These are phyloP conservation scores for Athrips mouffetella DNA, from an alignment of 2,888 invertebrate species.

Conservation along the genomic window DNA sequence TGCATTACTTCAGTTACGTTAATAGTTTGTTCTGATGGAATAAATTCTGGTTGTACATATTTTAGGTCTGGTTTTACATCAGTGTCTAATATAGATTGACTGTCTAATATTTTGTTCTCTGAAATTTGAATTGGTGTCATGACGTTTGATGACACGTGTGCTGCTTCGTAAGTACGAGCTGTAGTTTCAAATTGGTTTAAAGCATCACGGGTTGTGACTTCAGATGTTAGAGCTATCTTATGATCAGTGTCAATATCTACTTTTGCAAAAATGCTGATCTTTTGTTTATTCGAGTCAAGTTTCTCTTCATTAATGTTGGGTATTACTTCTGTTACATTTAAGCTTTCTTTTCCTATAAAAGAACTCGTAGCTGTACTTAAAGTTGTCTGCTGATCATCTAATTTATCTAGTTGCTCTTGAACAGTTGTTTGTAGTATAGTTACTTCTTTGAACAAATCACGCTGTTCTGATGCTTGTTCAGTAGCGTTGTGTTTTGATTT, in stretches of 20 bases:
- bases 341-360: constrained; percentile 77
- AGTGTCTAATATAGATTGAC: constrained; percentile 48
- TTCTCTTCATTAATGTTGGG: constrained; percentile 71
- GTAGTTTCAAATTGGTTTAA: constrained; percentile 42
- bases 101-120: constrained; percentile 64
- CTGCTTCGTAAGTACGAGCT: constrained; percentile 49
- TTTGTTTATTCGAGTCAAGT: constrained; percentile 49
- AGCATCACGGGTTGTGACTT: constrained; percentile 58
- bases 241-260: constrained; percentile 72
- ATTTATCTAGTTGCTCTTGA: constrained; percentile 73
- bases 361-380: constrained; percentile 72
- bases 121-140: constrained; percentile 54
- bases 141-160: constrained; percentile 47
- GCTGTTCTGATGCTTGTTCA: constrained; percentile 48
- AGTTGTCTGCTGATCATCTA: constrained; percentile 75
- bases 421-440: constrained; percentile 54
- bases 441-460: constrained; percentile 63
- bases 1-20: constrained; percentile 54
- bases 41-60: constrained; percentile 45
- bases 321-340: constrained; percentile 79
- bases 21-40: constrained; percentile 43
- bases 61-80: constrained; percentile 41
- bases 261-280: constrained; percentile 69
- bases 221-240: constrained; percentile 68
- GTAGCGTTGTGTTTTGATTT: constrained; percentile 28